Conservation (phyloP, 2,888 invertebrate genomes). For the Isoperla grammatica region DNA sequence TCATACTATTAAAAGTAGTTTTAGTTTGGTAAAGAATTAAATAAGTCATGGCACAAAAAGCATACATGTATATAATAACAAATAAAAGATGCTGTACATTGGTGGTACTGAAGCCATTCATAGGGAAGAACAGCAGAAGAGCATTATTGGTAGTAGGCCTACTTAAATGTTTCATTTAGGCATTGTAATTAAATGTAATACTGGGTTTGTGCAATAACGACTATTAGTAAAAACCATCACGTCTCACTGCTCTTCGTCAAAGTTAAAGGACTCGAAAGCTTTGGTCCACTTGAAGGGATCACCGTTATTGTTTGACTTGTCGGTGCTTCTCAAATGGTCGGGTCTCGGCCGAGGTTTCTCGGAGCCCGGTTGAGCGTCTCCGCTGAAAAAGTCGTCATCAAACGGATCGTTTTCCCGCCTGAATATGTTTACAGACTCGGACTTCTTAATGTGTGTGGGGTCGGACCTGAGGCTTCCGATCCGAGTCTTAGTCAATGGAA, state of each 20-base stretch:
- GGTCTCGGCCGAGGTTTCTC: constrained; percentile 22
- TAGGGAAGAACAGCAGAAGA: no score
- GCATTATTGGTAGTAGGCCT: no score
- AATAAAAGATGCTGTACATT: no score
- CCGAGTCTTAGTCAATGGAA: constrained; percentile 25
- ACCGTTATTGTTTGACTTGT: constrained; percentile 26
- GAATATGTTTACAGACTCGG: constrained; percentile 87
- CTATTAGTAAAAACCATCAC: constrained; percentile 3
- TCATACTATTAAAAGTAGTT: no score
- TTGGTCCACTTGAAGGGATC: constrained; percentile 45
- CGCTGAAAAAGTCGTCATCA: constrained; percentile 77
- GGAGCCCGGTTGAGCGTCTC: constrained; percentile 28
- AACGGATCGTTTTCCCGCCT: constrained; percentile 81
- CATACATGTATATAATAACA: no score
- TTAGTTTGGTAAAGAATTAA: no score
- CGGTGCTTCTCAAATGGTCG: constrained; percentile 21
- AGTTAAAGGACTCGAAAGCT: constrained; percentile 45
- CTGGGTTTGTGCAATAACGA: not conserved
- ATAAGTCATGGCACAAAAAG: no score
- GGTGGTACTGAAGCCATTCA: no score
- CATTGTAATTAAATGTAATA: no score
- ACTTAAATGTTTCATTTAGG: no score
- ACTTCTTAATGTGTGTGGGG: constrained; percentile 52
- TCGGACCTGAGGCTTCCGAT: constrained; percentile 28
- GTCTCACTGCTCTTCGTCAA: constrained; percentile 36